These are phyloP conservation scores for Thymelicus lineola DNA, from an alignment of 2,888 invertebrate species.

Conservation along the genomic window DNA sequence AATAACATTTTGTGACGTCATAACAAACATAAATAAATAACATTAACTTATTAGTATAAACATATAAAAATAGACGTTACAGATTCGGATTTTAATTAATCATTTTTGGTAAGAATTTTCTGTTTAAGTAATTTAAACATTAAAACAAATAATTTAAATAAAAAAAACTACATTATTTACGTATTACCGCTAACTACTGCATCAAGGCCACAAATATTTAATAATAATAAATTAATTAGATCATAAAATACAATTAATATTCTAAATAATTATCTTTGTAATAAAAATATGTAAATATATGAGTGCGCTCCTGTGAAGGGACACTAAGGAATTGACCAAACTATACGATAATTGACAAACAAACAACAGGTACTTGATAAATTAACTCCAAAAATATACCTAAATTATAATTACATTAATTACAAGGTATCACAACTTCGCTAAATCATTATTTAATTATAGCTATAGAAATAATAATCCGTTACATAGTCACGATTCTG, in stretches of 20 bases:
- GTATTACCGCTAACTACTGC: neutral
- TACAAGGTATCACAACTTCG: conserved; percentile 35
- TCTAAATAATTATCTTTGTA: conserved; percentile 40
- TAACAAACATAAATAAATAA: neutral
- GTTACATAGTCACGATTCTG: neutral
- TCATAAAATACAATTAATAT: conserved; percentile 12
- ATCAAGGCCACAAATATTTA: neutral
- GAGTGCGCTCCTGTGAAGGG: neutral
- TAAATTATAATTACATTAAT: conserved; percentile 33
- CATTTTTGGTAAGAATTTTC: no score
- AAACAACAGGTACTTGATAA: conserved; percentile 50
- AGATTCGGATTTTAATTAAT: no score
- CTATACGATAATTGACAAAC: conserved; percentile 46
- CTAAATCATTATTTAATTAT: conserved; percentile 25
- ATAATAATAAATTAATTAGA: conserved; percentile 9
- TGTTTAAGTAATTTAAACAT: neutral
- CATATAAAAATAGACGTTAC: no score
- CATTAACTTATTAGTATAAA: no score
- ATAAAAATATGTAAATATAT: conserved; percentile 38
- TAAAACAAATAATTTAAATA: neutral
- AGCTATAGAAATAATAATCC: conserved; percentile 6
- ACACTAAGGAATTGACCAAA: conserved; percentile 50
- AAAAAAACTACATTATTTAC: neutral
- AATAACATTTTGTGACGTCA: conserved; percentile 13
- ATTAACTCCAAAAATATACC: conserved; percentile 29